Evolutionary conservation across 1,140 invertebrate genomes (phyloP).

Genomic region (Cyphomyrmex costatus): DNA sequence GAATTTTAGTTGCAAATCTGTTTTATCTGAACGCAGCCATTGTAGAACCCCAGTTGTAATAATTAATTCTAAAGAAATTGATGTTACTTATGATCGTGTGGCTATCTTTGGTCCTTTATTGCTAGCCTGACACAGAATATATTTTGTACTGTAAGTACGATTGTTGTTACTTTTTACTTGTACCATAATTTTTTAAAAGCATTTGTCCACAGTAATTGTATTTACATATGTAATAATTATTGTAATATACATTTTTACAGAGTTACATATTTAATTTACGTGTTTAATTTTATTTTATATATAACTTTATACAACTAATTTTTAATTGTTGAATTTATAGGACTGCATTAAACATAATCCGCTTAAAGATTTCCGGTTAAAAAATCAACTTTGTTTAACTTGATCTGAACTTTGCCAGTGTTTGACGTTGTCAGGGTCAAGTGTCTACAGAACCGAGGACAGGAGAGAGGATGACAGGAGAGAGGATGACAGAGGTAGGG

Average conservation of each 20-base stretch:
- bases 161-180: background rate
- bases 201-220: no score
- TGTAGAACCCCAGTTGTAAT: no score
- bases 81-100: background rate
- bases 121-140: background rate
- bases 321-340: conserved; percentile 41
- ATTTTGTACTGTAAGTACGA: background rate
- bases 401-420: conserved; percentile 88
- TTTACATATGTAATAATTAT: no score
- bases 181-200: background rate
- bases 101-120: no score
- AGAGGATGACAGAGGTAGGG: conserved; percentile 80
- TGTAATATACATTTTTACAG: background rate
- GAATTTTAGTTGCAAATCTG: no score
- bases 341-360: conserved; percentile 71
- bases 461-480: conserved; percentile 79
- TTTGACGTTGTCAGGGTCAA: conserved; percentile 88
- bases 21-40: no score
- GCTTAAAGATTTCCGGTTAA: conserved; percentile 85
- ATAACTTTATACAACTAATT: background rate
- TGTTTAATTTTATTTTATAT: background rate
- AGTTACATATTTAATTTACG: background rate
- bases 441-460: conserved; percentile 85
- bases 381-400: conserved; percentile 86
- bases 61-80: background rate